Conservation (phyloP, 2,888 invertebrate genomes). For the Phyto melanocephala region DNA sequence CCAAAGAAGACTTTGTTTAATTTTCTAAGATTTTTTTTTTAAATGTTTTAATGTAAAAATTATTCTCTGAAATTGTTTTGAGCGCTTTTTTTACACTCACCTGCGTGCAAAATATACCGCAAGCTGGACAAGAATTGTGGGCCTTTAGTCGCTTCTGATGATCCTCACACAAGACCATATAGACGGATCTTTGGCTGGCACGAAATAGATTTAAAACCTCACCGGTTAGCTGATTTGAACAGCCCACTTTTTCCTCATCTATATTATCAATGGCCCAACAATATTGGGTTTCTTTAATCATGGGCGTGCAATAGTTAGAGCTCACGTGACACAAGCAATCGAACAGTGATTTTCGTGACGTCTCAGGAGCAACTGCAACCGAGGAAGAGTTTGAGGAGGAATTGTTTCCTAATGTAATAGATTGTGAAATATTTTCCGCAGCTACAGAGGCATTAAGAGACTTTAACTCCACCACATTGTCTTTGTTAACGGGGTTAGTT, state of each 20-base stretch:
- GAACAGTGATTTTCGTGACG: slow-evolving; percentile 63
- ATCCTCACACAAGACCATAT: slow-evolving; percentile 87
- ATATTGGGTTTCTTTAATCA: slow-evolving; percentile 78
- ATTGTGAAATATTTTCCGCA: slow-evolving; percentile 2
- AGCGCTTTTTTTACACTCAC: slow-evolving; percentile 80
- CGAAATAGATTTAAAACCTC: slow-evolving; percentile 82
- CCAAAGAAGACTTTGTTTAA: too few relatives aligned
- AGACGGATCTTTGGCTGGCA: slow-evolving; percentile 87
- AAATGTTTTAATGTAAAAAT: too few relatives aligned
- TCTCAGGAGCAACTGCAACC: slow-evolving; percentile 17
- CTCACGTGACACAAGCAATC: slow-evolving; percentile 80
- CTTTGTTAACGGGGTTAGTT: neutral
- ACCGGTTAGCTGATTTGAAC: slow-evolving; percentile 84
- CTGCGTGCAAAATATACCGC: slow-evolving; percentile 94
- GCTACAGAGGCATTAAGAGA: slow-evolving; percentile 60
- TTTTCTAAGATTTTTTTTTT: neutral
- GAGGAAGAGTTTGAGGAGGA: neutral
- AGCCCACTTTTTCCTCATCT: slow-evolving; percentile 87
- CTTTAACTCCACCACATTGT: slow-evolving; percentile 58
- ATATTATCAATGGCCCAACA: slow-evolving; percentile 89
- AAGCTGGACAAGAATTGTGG: slow-evolving; percentile 94
- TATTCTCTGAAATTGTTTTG: too few relatives aligned
- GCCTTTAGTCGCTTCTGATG: slow-evolving; percentile 87
- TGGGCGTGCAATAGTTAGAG: slow-evolving; percentile 80
- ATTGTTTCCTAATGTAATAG: neutral